Evolutionary conservation across 2,797 vertebrate species (phyloP), one percentile per base, ranked within the genome.

Genomic region (Tragopan temminckii): DNA sequence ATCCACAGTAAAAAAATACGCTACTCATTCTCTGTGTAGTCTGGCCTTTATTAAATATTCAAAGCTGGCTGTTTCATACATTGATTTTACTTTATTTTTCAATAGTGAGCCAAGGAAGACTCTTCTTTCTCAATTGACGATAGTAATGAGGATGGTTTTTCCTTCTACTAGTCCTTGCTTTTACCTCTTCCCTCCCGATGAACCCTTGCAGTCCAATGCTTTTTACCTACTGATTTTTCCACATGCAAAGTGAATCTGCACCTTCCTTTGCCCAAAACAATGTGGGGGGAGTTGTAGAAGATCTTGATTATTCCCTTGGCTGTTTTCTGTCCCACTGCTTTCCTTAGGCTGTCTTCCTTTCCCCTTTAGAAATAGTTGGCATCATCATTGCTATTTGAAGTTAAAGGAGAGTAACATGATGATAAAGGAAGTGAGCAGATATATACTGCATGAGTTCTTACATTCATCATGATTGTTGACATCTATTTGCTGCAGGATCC

Each of bases 61-160:
- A 93, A 91, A 94, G 80, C 43, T 88, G 93, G 52, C 57, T 87
- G 76, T 55, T 95, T 70, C 79, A 40, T 89, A 63, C 70, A 79
- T 94, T 0, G 3, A 82, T 85, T 88, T 57, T 31, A 52, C 67
- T 91, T 76, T 50, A 10, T 77, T 87, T 90, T 93, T 90, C 59
- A 64, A 63, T 93, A 64, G 38, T 42, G 52, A 86, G 45, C 48
- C 71, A 67, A 89, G 58, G 64, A 75, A 93, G 75, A 91, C 85
- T 90, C 85, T 94, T 82, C 78, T 88, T 95, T 92, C 33, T 94
- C 59, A 86, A n/a, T 38, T 90, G 80, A 80, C 67, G 36, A 40
- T 91, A 89, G 81, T 90, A 94, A 89, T 94, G 85, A 96, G 70
- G 90, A 92, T 94, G 91, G 40, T 74, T 96, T 53, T 94, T 80